Conservation (phyloP, 2,888 invertebrate genomes). For the Drosophila rellima region DNA sequence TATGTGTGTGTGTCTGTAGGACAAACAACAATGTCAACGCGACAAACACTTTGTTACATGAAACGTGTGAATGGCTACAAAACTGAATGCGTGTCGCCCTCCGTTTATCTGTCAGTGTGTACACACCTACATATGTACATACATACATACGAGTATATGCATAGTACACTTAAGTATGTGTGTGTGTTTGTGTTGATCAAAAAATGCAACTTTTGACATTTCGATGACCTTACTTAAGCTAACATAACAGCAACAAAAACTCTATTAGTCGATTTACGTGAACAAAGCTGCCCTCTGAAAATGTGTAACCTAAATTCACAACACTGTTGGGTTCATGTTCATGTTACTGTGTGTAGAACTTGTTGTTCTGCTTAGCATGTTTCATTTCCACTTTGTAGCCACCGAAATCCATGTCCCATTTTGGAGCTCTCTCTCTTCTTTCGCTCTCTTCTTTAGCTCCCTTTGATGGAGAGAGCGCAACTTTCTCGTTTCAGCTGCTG, state of each 20-base stretch:
- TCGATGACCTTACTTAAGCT: constrained; percentile 85
- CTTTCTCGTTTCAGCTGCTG: constrained; percentile 58
- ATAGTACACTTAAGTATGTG: constrained; percentile 5
- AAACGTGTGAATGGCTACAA: constrained; percentile 45
- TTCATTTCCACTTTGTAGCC: constrained; percentile 58
- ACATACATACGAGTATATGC: neutral
- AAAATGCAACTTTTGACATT: constrained; percentile 85
- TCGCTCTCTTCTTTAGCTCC: constrained; percentile 25
- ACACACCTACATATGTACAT: constrained; percentile 8
- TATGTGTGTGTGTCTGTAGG: constrained; percentile 23
- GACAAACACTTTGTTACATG: constrained; percentile 51
- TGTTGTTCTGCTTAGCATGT: constrained; percentile 43
- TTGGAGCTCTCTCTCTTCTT: constrained; percentile 13
- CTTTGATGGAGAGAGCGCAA: constrained; percentile 37
- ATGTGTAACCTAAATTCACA: constrained; percentile 79
- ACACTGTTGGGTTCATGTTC: constrained; percentile 55
- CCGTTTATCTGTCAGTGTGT: constrained; percentile 25
- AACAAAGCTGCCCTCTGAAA: constrained; percentile 45
- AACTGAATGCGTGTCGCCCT: constrained; percentile 43
- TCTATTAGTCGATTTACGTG: constrained; percentile 29
- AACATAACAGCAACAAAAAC: constrained; percentile 43
- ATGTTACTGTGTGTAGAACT: constrained; percentile 49
- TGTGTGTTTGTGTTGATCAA: constrained; percentile 49
- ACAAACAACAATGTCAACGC: constrained; percentile 61
- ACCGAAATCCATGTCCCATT: constrained; percentile 1